Base-by-base conservation (phyloP, 2,888 invertebrate genomes). In the Atherix ibis region DNA sequence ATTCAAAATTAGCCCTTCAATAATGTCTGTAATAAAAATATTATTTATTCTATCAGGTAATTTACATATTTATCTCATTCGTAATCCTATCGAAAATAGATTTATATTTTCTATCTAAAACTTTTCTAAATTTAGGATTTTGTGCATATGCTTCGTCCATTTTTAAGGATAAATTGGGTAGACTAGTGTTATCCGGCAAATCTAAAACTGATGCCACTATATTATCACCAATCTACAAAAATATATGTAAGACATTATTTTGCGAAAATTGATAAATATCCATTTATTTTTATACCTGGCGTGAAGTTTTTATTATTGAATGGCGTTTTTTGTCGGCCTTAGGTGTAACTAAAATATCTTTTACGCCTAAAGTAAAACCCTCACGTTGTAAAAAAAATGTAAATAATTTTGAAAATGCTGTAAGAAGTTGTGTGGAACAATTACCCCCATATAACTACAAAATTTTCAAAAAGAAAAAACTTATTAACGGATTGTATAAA, bases 351-450 rank as follows among this genome's bases (percentile, higher is more conserved):
- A 97, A 62, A 62, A 98, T 95, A 59, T 98, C 98, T 51, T 82
- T 78, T 0, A 97, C 85, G 18, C 97, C 95, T 15, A 98, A 67
- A 0, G 95, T 89, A 52, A 98, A 98, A 4, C 97, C 97, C 48
- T 80, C 73, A 55, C 73, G 72, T 64, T 94, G 92, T 3, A 98
- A 67, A 53, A 80, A 92, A 39, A 73, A 70, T 8, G 91, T 92
- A 53, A 97, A 97, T 0, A 97, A 65, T 58, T 89, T 83, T 0
- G 92, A 87, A 48, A 98, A 80, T 2, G 89, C 76, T 36, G 88
- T 89, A 8, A 98, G 62, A 26, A 98, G 56, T 32, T 73, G 70
- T 30, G 80, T 78, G 0, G 94, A 87, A 41, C 77, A 76, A 15
- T 69, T 66, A 2, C 88, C 91, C 1, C 97, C 97, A 59, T 98